Percentiles rank a stretch among this genome's conserved stretches.
phyloP scores from a whole-genome alignment of 37 sponge, comb jelly and placozoan genomes.

The Chondrilla cf. caribensis region DNA sequence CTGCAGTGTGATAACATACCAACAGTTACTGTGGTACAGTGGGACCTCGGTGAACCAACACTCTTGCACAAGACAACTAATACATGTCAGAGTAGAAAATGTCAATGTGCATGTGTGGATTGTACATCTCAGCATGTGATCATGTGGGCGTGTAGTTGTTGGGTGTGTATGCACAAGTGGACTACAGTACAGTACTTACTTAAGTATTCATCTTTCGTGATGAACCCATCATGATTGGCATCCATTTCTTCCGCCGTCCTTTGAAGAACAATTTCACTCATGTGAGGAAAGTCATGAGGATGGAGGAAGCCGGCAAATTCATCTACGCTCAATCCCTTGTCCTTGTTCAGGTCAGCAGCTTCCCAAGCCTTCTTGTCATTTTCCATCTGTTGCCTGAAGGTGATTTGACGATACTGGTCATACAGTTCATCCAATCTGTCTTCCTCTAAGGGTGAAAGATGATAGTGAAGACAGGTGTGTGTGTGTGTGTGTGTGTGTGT shows the following conservation, averaged over 20 bases:
- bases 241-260: conserved; percentile 88
- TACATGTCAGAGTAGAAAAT: no score
- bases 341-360: conserved; percentile 64
- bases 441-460: background rate
- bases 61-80: no score
- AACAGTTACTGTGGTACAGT: no score
- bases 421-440: conserved; percentile 36
- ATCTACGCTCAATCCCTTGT: conserved; percentile 52
- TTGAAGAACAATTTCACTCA: conserved; percentile 74
- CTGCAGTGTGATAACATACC: no score
- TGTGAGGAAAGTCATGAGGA: conserved; percentile 78
- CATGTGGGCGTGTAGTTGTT: no score
- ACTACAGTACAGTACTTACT: no score
- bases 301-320: conserved; percentile 85
- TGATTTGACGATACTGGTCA: conserved; percentile 50
- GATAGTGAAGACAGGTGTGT: no score
- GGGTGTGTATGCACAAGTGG: no score
- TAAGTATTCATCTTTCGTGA: conserved; percentile 80
- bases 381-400: conserved; percentile 46
- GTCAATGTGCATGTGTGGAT: no score
- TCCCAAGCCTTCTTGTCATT: conserved; percentile 55
- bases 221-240: conserved; percentile 74
- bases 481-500: no score
- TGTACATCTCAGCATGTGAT: no score
- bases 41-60: no score